Percentiles rank a stretch among this genome's conserved stretches.
These are phyloP conservation scores for Lottia gigantea DNA, from an alignment of 2,888 invertebrate species.

Conservation along the genomic window DNA sequence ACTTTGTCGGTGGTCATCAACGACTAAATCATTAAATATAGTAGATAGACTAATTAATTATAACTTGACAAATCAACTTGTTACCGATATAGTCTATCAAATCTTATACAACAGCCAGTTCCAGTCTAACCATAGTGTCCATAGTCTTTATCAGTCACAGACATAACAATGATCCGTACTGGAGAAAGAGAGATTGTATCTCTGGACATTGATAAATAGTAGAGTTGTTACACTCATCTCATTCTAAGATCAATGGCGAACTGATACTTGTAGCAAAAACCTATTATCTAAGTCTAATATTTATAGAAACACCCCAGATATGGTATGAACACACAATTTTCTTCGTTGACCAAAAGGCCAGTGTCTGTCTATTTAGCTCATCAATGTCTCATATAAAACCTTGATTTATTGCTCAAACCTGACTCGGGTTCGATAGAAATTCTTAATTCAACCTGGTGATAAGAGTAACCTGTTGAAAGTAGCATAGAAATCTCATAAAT, in stretches of 20 bases:
- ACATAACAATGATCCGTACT: slow-evolving; percentile 1
- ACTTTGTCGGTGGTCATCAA: no score
- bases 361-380: background rate
- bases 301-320: background rate
- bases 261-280: slow-evolving; percentile 9
- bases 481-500: background rate
- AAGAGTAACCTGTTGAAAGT: background rate
- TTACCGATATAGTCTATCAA: no score
- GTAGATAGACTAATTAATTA: no score
- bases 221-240: background rate
- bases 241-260: background rate
- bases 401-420: slow-evolving; percentile 2
- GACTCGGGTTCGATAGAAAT: slow-evolving; percentile 1
- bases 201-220: background rate
- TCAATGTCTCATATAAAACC: background rate
- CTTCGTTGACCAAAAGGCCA: background rate
- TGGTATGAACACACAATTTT: background rate
- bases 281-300: slow-evolving; percentile 4
- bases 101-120: no score
- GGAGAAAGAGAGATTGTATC: background rate
- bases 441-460: background rate
- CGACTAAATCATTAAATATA: no score
- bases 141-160: background rate
- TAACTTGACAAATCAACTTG: no score
- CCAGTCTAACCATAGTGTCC: no score